Evolutionary conservation across 2,888 invertebrate species (phyloP).

Genomic region (Portevinia maculata): DNA sequence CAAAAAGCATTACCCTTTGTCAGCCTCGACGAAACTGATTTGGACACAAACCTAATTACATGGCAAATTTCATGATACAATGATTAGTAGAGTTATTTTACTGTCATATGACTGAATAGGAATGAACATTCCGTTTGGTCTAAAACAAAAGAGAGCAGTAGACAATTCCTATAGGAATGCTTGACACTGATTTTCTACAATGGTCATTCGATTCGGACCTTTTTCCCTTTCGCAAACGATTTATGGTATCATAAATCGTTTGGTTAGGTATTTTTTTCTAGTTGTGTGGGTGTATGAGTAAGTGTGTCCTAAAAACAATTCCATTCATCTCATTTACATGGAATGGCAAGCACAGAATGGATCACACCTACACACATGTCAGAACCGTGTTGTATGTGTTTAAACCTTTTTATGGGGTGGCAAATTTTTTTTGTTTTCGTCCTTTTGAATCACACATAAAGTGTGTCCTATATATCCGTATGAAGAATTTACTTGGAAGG

Average conservation of each 20-base stretch:
- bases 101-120: constrained; percentile 50
- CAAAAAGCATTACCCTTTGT: background rate
- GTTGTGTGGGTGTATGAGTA: background rate
- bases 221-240: constrained; percentile 23
- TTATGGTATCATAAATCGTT: constrained; percentile 54
- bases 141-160: constrained; percentile 12
- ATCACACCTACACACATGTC: constrained; percentile 10
- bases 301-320: constrained; percentile 17
- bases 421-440: background rate
- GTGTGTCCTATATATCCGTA: background rate
- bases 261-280: constrained; percentile 3
- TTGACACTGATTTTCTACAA: constrained; percentile 34
- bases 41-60: constrained; percentile 65
- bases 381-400: background rate
- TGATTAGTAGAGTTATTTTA: constrained; percentile 57
- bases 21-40: constrained; percentile 28
- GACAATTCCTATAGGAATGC: constrained; percentile 5
- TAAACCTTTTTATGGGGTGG: constrained; percentile 1
- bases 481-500: background rate
- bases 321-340: constrained; percentile 51
- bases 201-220: constrained; percentile 5
- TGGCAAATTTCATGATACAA: constrained; percentile 60
- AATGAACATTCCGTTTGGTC: constrained; percentile 16
- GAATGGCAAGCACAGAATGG: constrained; percentile 43
- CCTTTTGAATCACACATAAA: constrained; percentile 6